Percentiles rank a stretch among this genome's conserved stretches.
These are phyloP conservation scores for Neoascia interrupta DNA, from an alignment of 2,888 invertebrate genomes.

Conservation along the genomic window DNA sequence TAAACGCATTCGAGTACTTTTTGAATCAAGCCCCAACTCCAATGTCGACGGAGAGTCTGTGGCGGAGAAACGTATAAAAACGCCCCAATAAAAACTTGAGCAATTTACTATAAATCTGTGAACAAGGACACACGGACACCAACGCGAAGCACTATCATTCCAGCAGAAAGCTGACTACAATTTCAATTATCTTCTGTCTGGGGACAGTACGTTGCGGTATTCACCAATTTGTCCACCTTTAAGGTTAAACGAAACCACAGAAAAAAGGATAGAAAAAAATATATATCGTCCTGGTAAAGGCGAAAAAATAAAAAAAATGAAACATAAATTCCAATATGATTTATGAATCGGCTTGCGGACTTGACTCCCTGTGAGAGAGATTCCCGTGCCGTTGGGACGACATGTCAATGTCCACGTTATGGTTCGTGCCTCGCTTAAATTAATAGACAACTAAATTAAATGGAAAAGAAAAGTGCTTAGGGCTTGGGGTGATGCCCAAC, in stretches of 20 bases:
- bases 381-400: background rate
- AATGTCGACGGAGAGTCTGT: background rate
- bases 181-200: slow-evolving; percentile 33
- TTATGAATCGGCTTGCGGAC: slow-evolving; percentile 7
- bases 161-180: background rate
- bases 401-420: slow-evolving; percentile 13
- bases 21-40: background rate
- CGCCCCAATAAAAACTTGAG: slow-evolving; percentile 19
- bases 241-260: background rate
- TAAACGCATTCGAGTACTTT: slow-evolving; percentile 2
- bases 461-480: slow-evolving; percentile 34
- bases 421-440: slow-evolving; percentile 25
- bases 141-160: too few species aligned
- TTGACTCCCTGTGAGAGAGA: background rate
- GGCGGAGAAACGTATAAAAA: background rate
- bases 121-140: slow-evolving; percentile 18
- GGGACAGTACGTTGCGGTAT: too few species aligned
- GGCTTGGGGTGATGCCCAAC: background rate
- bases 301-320: background rate
- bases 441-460: slow-evolving; percentile 39
- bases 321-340: slow-evolving; percentile 25
- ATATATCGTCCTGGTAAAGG: background rate
- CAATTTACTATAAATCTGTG: slow-evolving; percentile 24
- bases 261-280: background rate
- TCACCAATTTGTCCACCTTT: too few species aligned